These are phyloP conservation scores for Hemibagrus guttatus DNA, from an alignment of 2,797 vertebrate genomes.

Conservation along the genomic window DNA sequence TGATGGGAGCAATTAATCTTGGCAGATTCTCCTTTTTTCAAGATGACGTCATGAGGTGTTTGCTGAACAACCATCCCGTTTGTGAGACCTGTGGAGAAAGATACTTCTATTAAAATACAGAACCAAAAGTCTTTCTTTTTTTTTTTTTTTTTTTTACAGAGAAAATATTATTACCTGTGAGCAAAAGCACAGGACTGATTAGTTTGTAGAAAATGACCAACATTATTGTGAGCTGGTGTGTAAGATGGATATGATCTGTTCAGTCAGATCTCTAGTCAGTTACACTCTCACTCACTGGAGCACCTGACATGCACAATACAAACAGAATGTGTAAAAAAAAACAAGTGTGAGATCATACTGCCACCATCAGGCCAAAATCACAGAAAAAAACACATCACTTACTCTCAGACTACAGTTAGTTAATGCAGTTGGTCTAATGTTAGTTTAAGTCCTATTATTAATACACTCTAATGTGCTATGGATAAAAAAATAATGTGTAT, in stretches of 20 bases:
- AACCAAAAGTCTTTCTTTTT: neutral
- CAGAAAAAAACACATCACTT: neutral
- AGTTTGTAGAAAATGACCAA: neutral
- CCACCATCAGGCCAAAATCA: neutral
- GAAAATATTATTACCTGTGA: constrained; percentile 32
- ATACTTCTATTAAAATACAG: neutral
- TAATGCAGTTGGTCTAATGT: neutral
- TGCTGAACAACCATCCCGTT: constrained; percentile 40
- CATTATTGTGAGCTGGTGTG: constrained; percentile 21
- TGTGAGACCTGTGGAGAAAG: constrained; percentile 37
- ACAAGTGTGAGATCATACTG: neutral
- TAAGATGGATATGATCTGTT: neutral
- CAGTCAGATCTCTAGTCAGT: neutral
- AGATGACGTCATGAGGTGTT: constrained; percentile 34
- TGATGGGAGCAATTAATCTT: constrained; percentile 44
- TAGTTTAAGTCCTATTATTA: neutral
- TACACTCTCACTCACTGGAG: neutral
- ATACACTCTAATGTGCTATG: neutral
- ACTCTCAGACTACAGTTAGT: neutral
- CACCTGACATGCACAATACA: neutral
- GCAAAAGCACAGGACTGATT: neutral
- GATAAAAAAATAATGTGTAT: neutral
- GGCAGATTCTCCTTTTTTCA: constrained; percentile 26
- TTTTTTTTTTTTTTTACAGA: neutral
- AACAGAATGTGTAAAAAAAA: neutral